Evolutionary conservation across 2,797 vertebrate genomes (phyloP), one percentile per base, ranked within the genome.

Genomic region (Cottoperca gobio): DNA sequence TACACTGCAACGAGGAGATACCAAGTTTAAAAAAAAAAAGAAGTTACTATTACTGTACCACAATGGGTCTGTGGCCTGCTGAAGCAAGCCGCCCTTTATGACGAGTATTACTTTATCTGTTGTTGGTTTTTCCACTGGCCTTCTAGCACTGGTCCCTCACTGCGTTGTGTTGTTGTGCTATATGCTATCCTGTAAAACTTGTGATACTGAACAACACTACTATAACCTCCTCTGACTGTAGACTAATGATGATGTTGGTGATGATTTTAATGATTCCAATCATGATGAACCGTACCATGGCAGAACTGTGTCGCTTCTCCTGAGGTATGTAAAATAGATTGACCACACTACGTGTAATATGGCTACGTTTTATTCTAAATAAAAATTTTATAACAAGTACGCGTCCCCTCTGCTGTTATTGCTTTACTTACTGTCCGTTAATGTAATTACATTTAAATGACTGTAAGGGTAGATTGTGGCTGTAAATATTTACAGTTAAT

Each of bases 331-430:
- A 90, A 83, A 94, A 90, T 95, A 96, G 93, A 92, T 91, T 91
- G 91, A 94, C 94, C 91, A 92, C 93, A 95, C 88, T 94, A 94
- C 92, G 91, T 96, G 94, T 96, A 95, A 94, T 95, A 95, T 95
- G 91, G 94, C 94, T 94, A 93, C 87, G 89, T 94, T 96, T 96
- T 94, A 95, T 96, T 96, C 94, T 85, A 90, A 97, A 97, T 96
- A 95, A 95, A 95, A 87, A 71, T 95, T 95, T 95, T 95, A 94
- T 95, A 94, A 95, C 91, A 91, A 93, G 67, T 55, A 48, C 8
- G 37, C 23, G 13, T 50, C 35, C 33, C 42, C 23, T 33, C 5
- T 13, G 23, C 5, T 21, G 24, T 58, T 55, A 5, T 58, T 43
- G 35, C 24, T 71, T 48, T 8, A 5, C 11, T 16, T 9, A 8